phyloP scores from a whole-genome alignment of 2,113 vertebrate genomes.

The Ammodramus savannarum region DNA sequence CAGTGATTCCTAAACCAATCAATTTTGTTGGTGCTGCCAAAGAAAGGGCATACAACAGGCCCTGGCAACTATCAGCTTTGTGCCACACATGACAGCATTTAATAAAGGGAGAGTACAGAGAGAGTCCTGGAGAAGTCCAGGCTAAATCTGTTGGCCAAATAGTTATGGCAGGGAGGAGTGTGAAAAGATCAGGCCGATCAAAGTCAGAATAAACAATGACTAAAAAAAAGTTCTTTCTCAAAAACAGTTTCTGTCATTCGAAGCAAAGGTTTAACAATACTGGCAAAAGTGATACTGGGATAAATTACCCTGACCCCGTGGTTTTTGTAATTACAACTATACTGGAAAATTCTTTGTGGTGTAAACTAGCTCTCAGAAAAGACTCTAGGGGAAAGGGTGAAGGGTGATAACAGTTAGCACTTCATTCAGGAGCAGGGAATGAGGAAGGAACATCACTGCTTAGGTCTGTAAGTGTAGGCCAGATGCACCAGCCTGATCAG shows the following conservation, averaged over 20 bases:
- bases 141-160: not conserved
- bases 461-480: not conserved
- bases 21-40: not conserved
- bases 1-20: not conserved
- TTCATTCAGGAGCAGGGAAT: not conserved
- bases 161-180: not conserved
- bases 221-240: not conserved
- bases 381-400: not conserved
- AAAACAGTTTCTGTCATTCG: not conserved
- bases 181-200: not conserved
- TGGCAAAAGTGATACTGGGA: conserved; percentile 2
- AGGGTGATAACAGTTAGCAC: not conserved
- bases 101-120: not conserved
- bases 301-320: not conserved
- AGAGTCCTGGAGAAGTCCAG: not conserved
- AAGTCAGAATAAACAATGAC: not conserved
- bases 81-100: not conserved
- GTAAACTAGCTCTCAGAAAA: not conserved
- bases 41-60: not conserved
- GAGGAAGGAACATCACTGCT: not conserved
- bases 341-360: conserved; percentile 1
- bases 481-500: not conserved
- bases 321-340: not conserved
- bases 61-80: not conserved
- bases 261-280: conserved; percentile 41